Conservation (phyloP, 2,888 invertebrate genomes). For the Digitonthophagus gazella region DNA sequence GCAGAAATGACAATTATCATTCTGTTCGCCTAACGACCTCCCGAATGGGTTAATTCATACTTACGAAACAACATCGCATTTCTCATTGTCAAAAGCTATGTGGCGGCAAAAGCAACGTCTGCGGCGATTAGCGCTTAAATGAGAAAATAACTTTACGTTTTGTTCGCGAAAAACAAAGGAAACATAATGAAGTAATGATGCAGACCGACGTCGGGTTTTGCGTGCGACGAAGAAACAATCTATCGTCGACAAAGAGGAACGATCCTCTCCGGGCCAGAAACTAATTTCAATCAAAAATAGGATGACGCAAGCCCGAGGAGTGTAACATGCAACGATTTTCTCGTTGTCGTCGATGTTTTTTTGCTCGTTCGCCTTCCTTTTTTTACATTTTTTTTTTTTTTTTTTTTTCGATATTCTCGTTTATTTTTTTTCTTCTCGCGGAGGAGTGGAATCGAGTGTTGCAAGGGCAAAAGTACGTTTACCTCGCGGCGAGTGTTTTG, state of each 20-base stretch:
- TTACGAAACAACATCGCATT: neutral
- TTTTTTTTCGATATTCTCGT: neutral
- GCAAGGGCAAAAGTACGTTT: slow-evolving; percentile 52
- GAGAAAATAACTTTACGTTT: slow-evolving; percentile 16
- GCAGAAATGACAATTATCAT: neutral
- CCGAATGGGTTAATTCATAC: neutral
- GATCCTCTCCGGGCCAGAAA: slow-evolving; percentile 23
- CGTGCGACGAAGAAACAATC: slow-evolving; percentile 2
- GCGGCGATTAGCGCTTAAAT: slow-evolving; percentile 1
- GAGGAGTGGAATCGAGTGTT: neutral
- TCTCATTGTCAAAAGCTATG: neutral
- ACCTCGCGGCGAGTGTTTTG: slow-evolving; percentile 39
- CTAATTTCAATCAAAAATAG: slow-evolving; percentile 28
- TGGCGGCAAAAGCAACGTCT: too few relatives aligned
- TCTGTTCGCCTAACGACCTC: neutral
- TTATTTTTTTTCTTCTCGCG: neutral
- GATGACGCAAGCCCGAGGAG: slow-evolving; percentile 25
- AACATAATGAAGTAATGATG: slow-evolving; percentile 14
- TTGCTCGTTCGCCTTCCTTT: neutral
- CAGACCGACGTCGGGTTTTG: slow-evolving; percentile 5
- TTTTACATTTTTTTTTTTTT: neutral
- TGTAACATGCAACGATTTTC: neutral
- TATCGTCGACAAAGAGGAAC: slow-evolving; percentile 15
- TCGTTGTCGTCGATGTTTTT: neutral
- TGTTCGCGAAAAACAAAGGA: slow-evolving; percentile 14